Conservation (phyloP, 37 sponge, comb jelly and placozoan genomes). For the Chondrilla cf. caribensis region DNA sequence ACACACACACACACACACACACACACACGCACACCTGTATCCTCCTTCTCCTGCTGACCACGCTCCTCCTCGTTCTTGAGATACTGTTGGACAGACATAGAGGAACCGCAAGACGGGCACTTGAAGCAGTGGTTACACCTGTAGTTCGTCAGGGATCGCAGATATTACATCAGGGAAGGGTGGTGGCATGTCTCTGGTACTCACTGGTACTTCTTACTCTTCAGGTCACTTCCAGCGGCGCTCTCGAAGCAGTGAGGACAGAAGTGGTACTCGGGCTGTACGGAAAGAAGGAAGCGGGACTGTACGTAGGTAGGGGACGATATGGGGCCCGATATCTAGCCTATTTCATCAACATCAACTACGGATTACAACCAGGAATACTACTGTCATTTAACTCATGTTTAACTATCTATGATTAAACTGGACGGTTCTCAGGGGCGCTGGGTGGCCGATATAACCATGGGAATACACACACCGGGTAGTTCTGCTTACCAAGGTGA, state of each 20-base stretch:
- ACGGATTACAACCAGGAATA: no score
- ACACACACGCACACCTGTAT: neutral
- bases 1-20: conserved; percentile 30
- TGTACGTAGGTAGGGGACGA: neutral
- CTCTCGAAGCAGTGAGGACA: conserved; percentile 73
- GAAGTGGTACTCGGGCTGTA: conserved; percentile 26
- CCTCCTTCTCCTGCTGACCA: conserved; percentile 22
- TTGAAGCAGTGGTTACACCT: conserved; percentile 36
- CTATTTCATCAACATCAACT: neutral
- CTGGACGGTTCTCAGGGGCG: no score
- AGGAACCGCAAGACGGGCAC: conserved; percentile 59
- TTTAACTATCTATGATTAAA: no score
- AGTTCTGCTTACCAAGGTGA: conserved; percentile 2
- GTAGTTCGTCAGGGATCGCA: no score
- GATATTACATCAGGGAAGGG: no score
- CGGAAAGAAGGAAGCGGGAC: no score
- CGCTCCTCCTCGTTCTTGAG: neutral
- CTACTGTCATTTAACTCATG: no score
- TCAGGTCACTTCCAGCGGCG: conserved; percentile 29
- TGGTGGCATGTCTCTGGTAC: no score
- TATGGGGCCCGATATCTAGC: neutral
- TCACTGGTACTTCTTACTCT: conserved; percentile 35
- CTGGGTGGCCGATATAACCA: no score
- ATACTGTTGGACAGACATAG: conserved; percentile 29
- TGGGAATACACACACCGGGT: no score